A percentile compares a stretch with the other conserved stretches of the same genome.
phyloP scores from a whole-genome alignment of 2,797 vertebrate species.

The Microctenopoma lineatum region DNA sequence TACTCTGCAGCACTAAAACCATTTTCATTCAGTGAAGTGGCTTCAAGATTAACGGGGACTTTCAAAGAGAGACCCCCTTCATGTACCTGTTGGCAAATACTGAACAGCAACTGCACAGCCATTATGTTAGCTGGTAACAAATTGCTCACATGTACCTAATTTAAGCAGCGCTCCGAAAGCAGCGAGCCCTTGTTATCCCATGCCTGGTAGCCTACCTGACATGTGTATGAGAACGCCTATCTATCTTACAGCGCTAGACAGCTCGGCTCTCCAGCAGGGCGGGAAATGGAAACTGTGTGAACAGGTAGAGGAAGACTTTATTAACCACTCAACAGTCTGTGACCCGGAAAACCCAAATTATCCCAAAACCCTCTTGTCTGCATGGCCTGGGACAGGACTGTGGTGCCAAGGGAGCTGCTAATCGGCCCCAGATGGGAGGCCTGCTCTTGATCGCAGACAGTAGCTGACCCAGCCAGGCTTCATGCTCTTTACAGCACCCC shows the following conservation, averaged over 20 bases:
- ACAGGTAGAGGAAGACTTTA: slow-evolving; percentile 82
- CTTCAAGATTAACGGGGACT: slow-evolving; percentile 54
- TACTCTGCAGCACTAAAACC: slow-evolving; percentile 51
- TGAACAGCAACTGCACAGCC: slow-evolving; percentile 72
- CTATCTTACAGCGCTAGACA: slow-evolving; percentile 67
- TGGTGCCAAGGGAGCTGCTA: slow-evolving; percentile 69
- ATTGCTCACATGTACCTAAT: slow-evolving; percentile 82
- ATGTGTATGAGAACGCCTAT: slow-evolving; percentile 69
- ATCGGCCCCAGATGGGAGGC: slow-evolving; percentile 81
- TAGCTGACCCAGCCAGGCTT: slow-evolving; percentile 76
- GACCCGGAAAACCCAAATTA: slow-evolving; percentile 85
- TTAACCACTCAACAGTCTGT: slow-evolving; percentile 84
- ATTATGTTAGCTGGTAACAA: slow-evolving; percentile 81
- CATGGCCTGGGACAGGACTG: slow-evolving; percentile 53
- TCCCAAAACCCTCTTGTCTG: slow-evolving; percentile 78
- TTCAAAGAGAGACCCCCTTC: slow-evolving; percentile 69
- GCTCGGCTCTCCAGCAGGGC: slow-evolving; percentile 65
- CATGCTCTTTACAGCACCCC: slow-evolving; percentile 52
- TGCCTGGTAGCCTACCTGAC: slow-evolving; percentile 61
- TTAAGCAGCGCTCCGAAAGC: slow-evolving; percentile 63
- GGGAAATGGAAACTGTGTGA: slow-evolving; percentile 74
- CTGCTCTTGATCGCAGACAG: slow-evolving; percentile 83
- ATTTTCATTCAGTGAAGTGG: slow-evolving; percentile 55
- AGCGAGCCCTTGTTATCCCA: slow-evolving; percentile 68
- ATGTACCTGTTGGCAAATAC: slow-evolving; percentile 76